Evolutionary conservation across 2,113 vertebrate genomes (phyloP).

Genomic region (Proterorhinus semilunaris): DNA sequence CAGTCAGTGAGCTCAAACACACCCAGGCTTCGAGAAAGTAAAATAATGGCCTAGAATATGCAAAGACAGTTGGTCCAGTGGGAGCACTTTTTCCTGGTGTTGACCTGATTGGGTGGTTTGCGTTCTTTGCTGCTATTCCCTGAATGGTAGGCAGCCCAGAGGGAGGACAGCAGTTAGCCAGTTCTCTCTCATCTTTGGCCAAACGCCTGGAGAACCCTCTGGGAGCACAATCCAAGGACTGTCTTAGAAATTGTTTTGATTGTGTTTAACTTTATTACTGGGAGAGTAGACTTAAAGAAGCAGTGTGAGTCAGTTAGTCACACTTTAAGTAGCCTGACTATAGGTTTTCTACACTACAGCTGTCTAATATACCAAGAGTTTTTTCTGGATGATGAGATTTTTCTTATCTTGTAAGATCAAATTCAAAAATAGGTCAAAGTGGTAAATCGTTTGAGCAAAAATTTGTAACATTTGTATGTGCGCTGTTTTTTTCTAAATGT

Average conservation of each 20-base stretch:
- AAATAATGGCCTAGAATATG: constrained; percentile 57
- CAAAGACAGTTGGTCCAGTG: constrained; percentile 49
- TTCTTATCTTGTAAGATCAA: constrained; percentile 10
- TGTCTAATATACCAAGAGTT: background rate
- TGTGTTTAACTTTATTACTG: constrained; percentile 51
- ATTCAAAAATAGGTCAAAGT: constrained; percentile 21
- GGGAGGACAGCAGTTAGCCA: constrained; percentile 56
- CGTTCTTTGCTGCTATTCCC: constrained; percentile 54
- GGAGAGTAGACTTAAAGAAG: constrained; percentile 35
- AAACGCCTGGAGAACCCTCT: constrained; percentile 49
- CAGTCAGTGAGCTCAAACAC: constrained; percentile 34
- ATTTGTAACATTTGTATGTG: background rate
- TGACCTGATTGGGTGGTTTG: constrained; percentile 70
- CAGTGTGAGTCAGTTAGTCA: constrained; percentile 33
- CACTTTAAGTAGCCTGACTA: constrained; percentile 13
- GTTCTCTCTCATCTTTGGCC: constrained; percentile 57
- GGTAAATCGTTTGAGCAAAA: constrained; percentile 16
- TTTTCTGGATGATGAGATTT: constrained; percentile 3
- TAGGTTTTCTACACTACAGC: constrained; percentile 16
- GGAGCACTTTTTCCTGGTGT: constrained; percentile 62
- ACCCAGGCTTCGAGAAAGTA: constrained; percentile 37
- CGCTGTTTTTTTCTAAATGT: background rate
- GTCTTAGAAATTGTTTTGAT: constrained; percentile 46
- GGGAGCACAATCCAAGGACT: constrained; percentile 35
- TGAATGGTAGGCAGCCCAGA: constrained; percentile 56